phyloP scores from a whole-genome alignment of 2,888 invertebrate species.

The Drosophila merina region DNA sequence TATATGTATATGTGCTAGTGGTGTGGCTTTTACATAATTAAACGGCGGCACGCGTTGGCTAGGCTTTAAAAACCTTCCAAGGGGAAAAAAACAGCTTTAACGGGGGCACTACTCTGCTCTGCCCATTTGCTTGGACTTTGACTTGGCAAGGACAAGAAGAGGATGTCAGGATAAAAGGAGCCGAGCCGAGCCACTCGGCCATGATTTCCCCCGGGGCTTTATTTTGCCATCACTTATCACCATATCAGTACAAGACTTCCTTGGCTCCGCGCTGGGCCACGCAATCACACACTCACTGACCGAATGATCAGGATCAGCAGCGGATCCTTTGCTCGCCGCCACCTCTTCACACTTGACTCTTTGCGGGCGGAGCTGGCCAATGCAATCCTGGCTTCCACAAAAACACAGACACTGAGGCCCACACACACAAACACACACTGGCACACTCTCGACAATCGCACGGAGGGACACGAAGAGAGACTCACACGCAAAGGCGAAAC shows the following conservation, averaged over 20 bases:
- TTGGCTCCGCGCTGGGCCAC: background rate
- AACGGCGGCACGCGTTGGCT: slow-evolving; percentile 68
- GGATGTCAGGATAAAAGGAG: slow-evolving; percentile 13
- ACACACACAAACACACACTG: slow-evolving; percentile 18
- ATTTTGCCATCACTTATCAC: slow-evolving; percentile 69
- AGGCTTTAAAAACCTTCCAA: slow-evolving; percentile 56
- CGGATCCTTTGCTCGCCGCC: slow-evolving; percentile 3
- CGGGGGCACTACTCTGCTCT: slow-evolving; percentile 18
- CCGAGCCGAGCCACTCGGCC: slow-evolving; percentile 60
- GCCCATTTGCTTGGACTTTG: slow-evolving; percentile 40
- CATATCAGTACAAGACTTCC: slow-evolving; percentile 47
- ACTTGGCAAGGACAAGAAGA: slow-evolving; percentile 25
- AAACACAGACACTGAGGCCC: slow-evolving; percentile 21
- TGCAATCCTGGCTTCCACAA: slow-evolving; percentile 28
- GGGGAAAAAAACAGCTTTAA: slow-evolving; percentile 46
- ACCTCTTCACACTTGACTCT: slow-evolving; percentile 6
- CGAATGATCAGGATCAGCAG: slow-evolving; percentile 7
- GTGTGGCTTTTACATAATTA: slow-evolving; percentile 76
- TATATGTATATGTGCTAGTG: slow-evolving; percentile 24
- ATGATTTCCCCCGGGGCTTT: slow-evolving; percentile 76
- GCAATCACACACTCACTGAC: slow-evolving; percentile 28
- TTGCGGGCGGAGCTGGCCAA: slow-evolving; percentile 8
- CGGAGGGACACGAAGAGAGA: slow-evolving; percentile 35
- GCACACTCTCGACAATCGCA: slow-evolving; percentile 27
- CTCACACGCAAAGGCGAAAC: slow-evolving; percentile 75